Percentiles rank a stretch among this genome's conserved stretches.
These are phyloP conservation scores for Sciurus niger DNA, from an alignment of 2,113 vertebrate genomes.

Conservation along the genomic window DNA sequence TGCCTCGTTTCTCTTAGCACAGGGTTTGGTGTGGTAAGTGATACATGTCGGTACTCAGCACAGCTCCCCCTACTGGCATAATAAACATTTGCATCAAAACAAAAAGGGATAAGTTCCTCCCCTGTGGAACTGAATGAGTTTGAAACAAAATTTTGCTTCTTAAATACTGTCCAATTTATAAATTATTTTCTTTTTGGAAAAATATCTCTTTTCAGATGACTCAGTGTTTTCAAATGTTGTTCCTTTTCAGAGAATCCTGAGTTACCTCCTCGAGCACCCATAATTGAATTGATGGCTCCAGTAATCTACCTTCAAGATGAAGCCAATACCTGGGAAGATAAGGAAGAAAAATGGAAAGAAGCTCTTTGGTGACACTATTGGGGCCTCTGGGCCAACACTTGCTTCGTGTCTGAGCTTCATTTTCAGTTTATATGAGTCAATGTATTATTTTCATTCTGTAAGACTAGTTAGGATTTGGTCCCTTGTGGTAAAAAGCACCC, in stretches of 20 bases:
- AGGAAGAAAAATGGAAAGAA: constrained; percentile 20
- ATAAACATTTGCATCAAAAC: neutral
- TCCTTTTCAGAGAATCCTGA: neutral
- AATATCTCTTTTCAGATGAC: neutral
- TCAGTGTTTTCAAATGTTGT: neutral
- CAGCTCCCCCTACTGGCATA: neutral
- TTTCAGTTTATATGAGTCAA: neutral
- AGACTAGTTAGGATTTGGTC: neutral
- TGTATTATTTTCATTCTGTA: neutral
- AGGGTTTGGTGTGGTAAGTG: neutral
- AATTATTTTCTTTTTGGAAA: constrained; percentile 9
- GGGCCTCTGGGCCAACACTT: neutral
- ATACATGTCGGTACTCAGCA: neutral
- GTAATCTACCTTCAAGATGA: neutral
- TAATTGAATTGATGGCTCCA: neutral
- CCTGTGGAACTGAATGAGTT: neutral
- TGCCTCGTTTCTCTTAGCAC: neutral
- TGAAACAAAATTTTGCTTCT: neutral
- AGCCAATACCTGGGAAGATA: neutral
- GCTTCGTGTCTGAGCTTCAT: neutral
- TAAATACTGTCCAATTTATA: neutral
- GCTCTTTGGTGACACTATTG: neutral
- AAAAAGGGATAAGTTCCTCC: neutral
- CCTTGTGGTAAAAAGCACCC: constrained; percentile 28
- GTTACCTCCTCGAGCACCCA: neutral